phyloP scores from a whole-genome alignment of 2,888 invertebrate genomes.

The Agrochola macilenta region DNA sequence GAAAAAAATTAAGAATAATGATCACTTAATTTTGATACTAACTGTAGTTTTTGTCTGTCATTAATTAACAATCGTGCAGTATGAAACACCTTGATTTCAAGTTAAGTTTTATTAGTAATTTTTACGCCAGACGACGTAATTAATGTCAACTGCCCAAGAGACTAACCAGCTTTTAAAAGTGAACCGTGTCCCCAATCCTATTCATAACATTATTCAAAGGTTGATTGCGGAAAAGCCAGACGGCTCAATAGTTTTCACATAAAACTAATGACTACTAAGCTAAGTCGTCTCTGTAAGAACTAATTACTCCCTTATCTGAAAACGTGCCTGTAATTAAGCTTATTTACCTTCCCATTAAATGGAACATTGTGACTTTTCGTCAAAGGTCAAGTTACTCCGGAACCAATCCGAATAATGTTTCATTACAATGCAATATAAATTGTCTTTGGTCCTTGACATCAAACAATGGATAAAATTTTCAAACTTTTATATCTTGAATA shows the following conservation, averaged over 20 bases:
- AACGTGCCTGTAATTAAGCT: slow-evolving; percentile 15
- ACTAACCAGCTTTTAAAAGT: neutral
- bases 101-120: neutral
- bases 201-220: slow-evolving; percentile 12
- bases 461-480: no score
- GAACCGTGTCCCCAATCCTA: neutral
- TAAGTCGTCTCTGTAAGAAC: neutral
- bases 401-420: no score
- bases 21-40: neutral
- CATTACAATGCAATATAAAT: neutral
- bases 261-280: slow-evolving; percentile 26
- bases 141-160: no score
- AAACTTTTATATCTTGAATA: no score
- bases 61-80: neutral
- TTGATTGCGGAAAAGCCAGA: neutral
- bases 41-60: neutral
- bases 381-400: neutral
- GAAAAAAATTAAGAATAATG: neutral
- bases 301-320: slow-evolving; percentile 33
- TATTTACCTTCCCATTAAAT: neutral
- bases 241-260: slow-evolving; percentile 14
- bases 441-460: no score
- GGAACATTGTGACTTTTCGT: neutral
- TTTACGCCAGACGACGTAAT: neutral
- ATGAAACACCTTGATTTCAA: neutral